phyloP scores from a whole-genome alignment of 2,797 vertebrate species.

The Aquila chrysaetos region DNA sequence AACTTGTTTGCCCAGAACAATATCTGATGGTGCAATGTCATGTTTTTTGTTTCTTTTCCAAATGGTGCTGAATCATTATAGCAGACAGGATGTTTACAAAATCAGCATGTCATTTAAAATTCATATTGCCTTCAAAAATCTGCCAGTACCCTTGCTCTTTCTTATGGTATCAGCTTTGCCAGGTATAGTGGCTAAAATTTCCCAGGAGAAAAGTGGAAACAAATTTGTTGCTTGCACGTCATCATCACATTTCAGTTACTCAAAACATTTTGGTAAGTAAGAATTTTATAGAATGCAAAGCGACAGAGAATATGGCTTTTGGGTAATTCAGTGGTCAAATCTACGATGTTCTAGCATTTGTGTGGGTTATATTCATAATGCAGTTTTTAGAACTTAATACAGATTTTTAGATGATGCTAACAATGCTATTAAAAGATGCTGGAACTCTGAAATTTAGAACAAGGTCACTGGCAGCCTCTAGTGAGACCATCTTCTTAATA shows the following conservation, averaged over 20 bases:
- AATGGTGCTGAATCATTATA: not conserved
- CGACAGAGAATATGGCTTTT: not conserved
- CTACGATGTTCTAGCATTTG: constrained; percentile 36
- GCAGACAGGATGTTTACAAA: not conserved
- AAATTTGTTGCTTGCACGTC: not conserved
- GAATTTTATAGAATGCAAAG: constrained; percentile 11
- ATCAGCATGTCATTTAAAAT: not conserved
- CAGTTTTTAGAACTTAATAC: constrained; percentile 63
- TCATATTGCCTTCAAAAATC: not conserved
- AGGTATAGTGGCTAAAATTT: not conserved
- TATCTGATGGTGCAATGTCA: not conserved
- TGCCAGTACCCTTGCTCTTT: not conserved
- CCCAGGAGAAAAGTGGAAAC: not conserved
- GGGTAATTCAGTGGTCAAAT: constrained; percentile 41
- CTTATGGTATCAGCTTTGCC: not conserved
- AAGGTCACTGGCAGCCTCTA: constrained; percentile 64
- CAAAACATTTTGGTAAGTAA: not conserved
- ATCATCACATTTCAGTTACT: constrained; percentile 2
- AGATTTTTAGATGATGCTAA: constrained; percentile 53
- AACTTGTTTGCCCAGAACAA: not conserved
- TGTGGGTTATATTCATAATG: constrained; percentile 39
- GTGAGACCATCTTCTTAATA: constrained; percentile 55
- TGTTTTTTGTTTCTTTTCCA: not conserved
- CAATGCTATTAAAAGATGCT: constrained; percentile 67
- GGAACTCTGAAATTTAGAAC: constrained; percentile 63